Evolutionary conservation across 1,140 invertebrate genomes (phyloP).

Genomic region (Leptinotarsa texana): DNA sequence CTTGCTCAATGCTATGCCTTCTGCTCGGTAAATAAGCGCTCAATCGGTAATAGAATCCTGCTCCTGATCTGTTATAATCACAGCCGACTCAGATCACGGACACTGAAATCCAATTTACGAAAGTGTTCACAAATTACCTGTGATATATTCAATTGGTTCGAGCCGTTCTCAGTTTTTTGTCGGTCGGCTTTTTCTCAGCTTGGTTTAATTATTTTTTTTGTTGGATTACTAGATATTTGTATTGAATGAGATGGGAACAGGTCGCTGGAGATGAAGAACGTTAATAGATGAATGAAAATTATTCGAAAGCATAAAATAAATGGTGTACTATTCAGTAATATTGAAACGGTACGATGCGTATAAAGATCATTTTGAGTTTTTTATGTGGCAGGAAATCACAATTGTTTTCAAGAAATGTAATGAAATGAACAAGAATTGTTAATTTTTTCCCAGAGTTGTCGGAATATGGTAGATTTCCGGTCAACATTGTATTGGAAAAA

Average conservation of each 20-base stretch:
- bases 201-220: conserved; percentile 18
- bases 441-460: too few species aligned
- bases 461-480: too few species aligned
- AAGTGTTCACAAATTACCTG: conserved; percentile 38
- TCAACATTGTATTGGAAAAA: too few species aligned
- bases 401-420: too few species aligned
- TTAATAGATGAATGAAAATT: background rate
- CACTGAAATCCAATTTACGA: conserved; percentile 37
- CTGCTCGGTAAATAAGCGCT: conserved; percentile 26
- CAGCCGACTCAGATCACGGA: conserved; percentile 33
- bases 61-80: conserved; percentile 39
- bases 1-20: conserved; percentile 13
- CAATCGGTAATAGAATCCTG: conserved; percentile 39
- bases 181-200: conserved; percentile 18
- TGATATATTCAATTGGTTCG: conserved; percentile 27
- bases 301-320: conserved; percentile 1
- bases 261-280: background rate
- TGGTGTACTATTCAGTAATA: background rate
- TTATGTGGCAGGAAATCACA: too few species aligned
- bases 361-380: too few species aligned
- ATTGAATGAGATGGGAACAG: conserved; percentile 13
- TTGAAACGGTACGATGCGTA: background rate
- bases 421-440: too few species aligned
- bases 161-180: conserved; percentile 19
- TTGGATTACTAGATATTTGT: conserved; percentile 16